Percentiles rank a stretch among this genome's conserved stretches.
Evolutionary conservation across 2,888 invertebrate species (phyloP).

Genomic region (Torymus tubicola): DNA sequence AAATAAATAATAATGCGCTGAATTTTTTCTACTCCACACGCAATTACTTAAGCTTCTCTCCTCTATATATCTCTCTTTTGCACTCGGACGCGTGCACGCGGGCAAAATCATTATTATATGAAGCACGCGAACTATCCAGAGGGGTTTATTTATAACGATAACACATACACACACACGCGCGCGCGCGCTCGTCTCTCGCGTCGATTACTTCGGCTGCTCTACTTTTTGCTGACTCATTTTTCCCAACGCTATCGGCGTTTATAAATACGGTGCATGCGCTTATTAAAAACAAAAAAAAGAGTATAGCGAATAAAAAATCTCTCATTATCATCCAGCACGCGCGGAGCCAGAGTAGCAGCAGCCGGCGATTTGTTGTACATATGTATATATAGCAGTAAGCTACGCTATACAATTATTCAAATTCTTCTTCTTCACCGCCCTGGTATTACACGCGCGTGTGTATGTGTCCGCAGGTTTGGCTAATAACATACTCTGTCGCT

Average conservation of each 20-base stretch:
- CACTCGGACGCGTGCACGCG: too few relatives aligned
- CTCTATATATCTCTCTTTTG: neutral
- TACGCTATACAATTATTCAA: too few relatives aligned
- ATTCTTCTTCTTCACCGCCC: too few relatives aligned
- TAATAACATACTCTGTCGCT: too few relatives aligned
- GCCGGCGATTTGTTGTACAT: too few relatives aligned
- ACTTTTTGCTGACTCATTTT: neutral
- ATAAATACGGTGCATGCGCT: neutral
- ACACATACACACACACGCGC: neutral
- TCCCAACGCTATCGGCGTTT: neutral
- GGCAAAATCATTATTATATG: neutral
- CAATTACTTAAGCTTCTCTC: neutral
- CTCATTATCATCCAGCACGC: too few relatives aligned
- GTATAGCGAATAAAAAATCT: too few relatives aligned
- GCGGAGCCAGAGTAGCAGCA: too few relatives aligned
- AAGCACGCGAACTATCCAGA: neutral
- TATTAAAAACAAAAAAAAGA: neutral
- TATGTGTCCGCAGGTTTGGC: too few relatives aligned
- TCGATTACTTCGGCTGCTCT: neutral
- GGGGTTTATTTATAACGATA: neutral
- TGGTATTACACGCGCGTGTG: too few relatives aligned
- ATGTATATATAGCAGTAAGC: too few relatives aligned
- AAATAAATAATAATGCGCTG: neutral
- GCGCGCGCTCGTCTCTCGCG: neutral
- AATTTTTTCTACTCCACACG: too few relatives aligned